phyloP scores from a whole-genome alignment of 2,113 vertebrate genomes.

The Eidolon helvum region DNA sequence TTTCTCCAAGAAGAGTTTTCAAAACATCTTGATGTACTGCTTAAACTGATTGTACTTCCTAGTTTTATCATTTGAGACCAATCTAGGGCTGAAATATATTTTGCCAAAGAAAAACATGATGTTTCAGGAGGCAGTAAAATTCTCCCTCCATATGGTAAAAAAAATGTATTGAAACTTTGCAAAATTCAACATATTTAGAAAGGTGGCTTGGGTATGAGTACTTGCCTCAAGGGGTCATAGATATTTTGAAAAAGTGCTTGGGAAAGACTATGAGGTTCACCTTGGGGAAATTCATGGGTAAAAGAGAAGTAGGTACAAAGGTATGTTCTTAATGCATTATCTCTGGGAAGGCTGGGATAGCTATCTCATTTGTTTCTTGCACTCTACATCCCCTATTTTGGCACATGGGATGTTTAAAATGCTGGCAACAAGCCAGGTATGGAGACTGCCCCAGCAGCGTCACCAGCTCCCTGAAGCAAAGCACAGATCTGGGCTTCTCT shows the following conservation, averaged over 20 bases:
- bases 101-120: background rate
- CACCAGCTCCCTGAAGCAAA: background rate
- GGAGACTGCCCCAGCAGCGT: background rate
- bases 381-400: background rate
- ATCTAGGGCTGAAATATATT: background rate
- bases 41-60: background rate
- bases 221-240: background rate
- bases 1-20: constrained; percentile 35
- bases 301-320: background rate
- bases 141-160: background rate
- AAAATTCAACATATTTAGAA: background rate
- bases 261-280: background rate
- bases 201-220: background rate
- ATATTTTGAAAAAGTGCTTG: background rate
- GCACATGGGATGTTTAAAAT: background rate
- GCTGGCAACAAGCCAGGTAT: background rate
- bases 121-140: background rate
- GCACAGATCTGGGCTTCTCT: background rate
- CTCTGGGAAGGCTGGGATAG: background rate
- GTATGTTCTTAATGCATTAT: background rate
- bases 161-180: background rate
- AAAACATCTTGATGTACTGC: constrained; percentile 21
- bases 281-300: background rate
- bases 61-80: background rate
- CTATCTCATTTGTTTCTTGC: background rate